Evolutionary conservation across 2,888 invertebrate species (phyloP).

Genomic region (Caenorhabditis japonica): DNA sequence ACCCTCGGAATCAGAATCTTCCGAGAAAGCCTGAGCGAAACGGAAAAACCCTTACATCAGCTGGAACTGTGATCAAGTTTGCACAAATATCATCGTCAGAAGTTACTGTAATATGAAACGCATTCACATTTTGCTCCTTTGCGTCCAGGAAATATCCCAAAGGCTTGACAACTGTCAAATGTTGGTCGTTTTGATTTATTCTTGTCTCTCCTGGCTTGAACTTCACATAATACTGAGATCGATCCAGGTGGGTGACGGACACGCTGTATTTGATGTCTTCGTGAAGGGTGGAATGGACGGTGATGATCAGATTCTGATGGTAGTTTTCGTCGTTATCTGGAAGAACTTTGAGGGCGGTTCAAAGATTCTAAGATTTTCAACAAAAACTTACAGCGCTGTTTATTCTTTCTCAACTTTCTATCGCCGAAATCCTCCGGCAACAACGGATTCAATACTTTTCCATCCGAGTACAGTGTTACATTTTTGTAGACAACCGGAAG

Average conservation of each 20-base stretch:
- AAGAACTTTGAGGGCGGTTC: neutral
- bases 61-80: constrained; percentile 21
- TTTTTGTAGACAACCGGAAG: constrained; percentile 24
- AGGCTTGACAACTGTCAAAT: constrained; percentile 29
- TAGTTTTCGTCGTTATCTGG: neutral
- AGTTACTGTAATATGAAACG: constrained; percentile 24
- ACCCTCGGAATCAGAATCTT: no score
- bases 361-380: neutral
- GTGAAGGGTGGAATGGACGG: constrained; percentile 34
- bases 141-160: constrained; percentile 34
- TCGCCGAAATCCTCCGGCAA: constrained; percentile 18
- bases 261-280: constrained; percentile 15
- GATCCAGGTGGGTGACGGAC: constrained; percentile 14
- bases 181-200: neutral
- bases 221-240: constrained; percentile 24
- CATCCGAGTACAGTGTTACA: constrained; percentile 8
- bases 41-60: no score
- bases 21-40: no score
- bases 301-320: constrained; percentile 24
- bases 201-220: constrained; percentile 1
- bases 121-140: constrained; percentile 10
- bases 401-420: neutral
- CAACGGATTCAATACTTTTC: constrained; percentile 33
- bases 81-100: constrained; percentile 40
- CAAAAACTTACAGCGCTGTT: neutral